Conservation (phyloP, 2,888 invertebrate genomes). For the Strigamia transsilvanica region DNA sequence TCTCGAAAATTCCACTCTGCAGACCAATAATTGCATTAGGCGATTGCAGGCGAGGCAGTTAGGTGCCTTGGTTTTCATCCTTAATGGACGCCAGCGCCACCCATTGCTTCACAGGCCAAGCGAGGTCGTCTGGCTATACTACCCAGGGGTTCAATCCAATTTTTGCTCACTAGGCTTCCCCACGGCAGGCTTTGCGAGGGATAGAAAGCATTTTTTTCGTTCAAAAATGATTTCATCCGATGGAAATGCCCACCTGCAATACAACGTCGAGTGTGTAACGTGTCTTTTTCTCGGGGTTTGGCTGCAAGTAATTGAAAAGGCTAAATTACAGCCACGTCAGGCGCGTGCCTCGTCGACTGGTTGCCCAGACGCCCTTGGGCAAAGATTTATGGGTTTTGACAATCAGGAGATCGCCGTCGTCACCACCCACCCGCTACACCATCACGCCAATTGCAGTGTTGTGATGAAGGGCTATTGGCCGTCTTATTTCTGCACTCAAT, state of each 20-base stretch:
- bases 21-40: conserved; percentile 34
- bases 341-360: not conserved
- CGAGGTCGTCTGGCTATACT: conserved; percentile 22
- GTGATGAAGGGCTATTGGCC: conserved; percentile 10
- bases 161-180: conserved; percentile 27
- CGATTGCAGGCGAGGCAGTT: conserved; percentile 21
- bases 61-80: conserved; percentile 38
- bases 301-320: conserved; percentile 4
- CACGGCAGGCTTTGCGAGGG: not conserved
- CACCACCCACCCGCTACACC: conserved; percentile 15
- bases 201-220: not conserved
- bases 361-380: conserved; percentile 27
- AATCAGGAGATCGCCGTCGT: conserved; percentile 35
- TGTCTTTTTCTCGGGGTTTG: conserved; percentile 7
- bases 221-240: conserved; percentile 7
- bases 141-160: conserved; percentile 35
- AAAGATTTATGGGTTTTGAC: conserved; percentile 34
- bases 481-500: conserved; percentile 9
- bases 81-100: conserved; percentile 38
- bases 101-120: conserved; percentile 35
- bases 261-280: not conserved
- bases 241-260: conserved; percentile 10
- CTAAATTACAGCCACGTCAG: conserved; percentile 22
- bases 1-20: conserved; percentile 16
- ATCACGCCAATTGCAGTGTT: conserved; percentile 24